These are phyloP conservation scores for Microhierax caerulescens DNA, from an alignment of 2,797 vertebrate genomes.

Conservation along the genomic window DNA sequence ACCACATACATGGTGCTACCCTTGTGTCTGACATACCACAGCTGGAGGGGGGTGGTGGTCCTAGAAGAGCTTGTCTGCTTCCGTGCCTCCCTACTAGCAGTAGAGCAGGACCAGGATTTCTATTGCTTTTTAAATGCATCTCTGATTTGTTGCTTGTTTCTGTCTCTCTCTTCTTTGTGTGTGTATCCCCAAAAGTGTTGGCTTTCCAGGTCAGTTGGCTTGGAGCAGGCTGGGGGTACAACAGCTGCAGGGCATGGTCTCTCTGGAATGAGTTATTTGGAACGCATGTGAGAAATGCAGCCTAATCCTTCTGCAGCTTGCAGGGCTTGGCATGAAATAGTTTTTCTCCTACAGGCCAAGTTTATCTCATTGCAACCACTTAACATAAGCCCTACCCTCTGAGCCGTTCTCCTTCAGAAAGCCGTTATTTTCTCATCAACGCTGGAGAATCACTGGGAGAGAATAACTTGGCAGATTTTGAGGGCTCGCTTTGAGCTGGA, in stretches of 20 bases:
- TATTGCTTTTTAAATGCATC: not conserved
- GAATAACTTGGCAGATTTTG: not conserved
- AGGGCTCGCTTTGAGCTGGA: not conserved
- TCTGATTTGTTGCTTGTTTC: not conserved
- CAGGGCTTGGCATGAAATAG: not conserved
- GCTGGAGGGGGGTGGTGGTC: not conserved
- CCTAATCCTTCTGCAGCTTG: not conserved
- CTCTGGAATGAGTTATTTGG: not conserved
- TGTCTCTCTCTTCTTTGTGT: not conserved
- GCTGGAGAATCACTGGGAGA: not conserved
- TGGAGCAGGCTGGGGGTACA: not conserved
- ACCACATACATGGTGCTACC: rapidly evolving
- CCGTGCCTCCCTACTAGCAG: not conserved
- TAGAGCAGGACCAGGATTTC: not conserved
- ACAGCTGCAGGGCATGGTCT: conserved; percentile 23
- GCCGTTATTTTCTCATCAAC: not conserved
- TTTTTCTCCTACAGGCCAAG: not conserved
- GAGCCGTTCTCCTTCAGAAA: not conserved
- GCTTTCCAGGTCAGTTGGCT: not conserved
- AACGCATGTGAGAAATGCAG: not conserved
- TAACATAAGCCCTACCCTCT: not conserved
- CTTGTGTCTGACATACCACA: not conserved
- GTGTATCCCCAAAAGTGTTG: not conserved
- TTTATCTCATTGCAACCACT: not conserved
- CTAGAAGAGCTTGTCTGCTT: not conserved